Evolutionary conservation across 2,113 vertebrate genomes (phyloP).

Genomic region (Galbula dea): DNA sequence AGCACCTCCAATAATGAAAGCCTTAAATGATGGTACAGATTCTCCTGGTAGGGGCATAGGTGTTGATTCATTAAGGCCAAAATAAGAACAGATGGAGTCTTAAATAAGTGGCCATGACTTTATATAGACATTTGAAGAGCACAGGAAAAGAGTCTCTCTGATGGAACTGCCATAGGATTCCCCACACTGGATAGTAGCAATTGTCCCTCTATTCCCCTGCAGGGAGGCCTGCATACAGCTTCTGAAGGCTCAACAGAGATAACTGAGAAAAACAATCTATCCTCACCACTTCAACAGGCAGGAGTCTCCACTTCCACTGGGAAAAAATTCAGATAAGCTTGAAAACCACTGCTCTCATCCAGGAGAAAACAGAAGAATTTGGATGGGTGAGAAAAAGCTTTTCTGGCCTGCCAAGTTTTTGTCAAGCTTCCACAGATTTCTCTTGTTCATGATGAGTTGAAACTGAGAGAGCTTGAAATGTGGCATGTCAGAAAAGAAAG

Average conservation of each 20-base stretch:
- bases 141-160: neutral
- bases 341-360: neutral
- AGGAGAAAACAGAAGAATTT: slow-evolving; percentile 15
- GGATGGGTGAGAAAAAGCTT: slow-evolving; percentile 8
- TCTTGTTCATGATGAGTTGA: neutral
- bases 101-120: neutral
- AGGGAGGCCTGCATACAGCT: neutral
- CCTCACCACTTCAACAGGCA: neutral
- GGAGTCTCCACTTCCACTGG: slow-evolving; percentile 16
- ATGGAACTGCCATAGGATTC: neutral
- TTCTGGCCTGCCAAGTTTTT: slow-evolving; percentile 12
- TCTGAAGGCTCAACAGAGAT: slow-evolving; percentile 4
- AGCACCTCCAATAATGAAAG: neutral
- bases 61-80: neutral
- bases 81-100: neutral
- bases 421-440: slow-evolving; percentile 13
- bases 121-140: neutral
- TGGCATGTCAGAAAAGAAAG: slow-evolving; percentile 1
- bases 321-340: slow-evolving; percentile 41
- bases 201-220: neutral
- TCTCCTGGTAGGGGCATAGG: neutral
- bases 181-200: neutral
- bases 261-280: slow-evolving; percentile 16
- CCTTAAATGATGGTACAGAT: neutral
- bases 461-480: slow-evolving; percentile 30